Conservation (phyloP, 92 coral and sea anemone species). For the Siderastrea siderea region DNA sequence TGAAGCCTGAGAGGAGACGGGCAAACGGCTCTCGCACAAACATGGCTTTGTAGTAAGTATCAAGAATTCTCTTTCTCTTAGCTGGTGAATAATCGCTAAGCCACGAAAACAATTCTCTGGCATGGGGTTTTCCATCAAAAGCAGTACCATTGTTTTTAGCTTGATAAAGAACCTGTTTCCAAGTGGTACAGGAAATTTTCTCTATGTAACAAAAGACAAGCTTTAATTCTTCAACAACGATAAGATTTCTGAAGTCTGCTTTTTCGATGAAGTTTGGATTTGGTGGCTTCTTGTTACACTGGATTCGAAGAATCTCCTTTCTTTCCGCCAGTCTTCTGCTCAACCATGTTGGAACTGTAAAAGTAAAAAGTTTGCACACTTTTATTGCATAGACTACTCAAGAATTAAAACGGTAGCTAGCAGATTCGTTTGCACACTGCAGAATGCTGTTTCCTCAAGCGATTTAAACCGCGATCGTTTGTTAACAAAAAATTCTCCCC, state of each 20-base stretch:
- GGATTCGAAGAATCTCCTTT: background rate
- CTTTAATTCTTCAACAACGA: background rate
- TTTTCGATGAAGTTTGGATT: background rate
- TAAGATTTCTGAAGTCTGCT: background rate
- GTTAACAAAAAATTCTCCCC: too few species aligned
- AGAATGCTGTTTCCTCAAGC: too few species aligned
- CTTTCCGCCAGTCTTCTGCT: too few species aligned
- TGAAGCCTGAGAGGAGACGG: background rate
- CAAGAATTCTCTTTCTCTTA: constrained; percentile 1
- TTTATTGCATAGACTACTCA: too few species aligned
- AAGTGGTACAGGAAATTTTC: background rate
- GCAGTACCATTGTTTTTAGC: background rate
- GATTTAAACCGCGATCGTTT: too few species aligned
- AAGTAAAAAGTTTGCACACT: too few species aligned
- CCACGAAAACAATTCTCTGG: background rate
- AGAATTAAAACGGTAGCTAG: too few species aligned
- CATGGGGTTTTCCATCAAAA: background rate
- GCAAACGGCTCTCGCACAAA: constrained; percentile 16
- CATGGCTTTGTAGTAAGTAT: constrained; percentile 11
- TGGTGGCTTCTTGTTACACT: constrained; percentile 5
- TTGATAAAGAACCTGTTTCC: constrained; percentile 1
- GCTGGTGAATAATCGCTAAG: background rate
- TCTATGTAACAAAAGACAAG: constrained; percentile 2
- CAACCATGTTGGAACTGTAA: too few species aligned
- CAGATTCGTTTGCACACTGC: too few species aligned